These are phyloP conservation scores for Latrodectus hesperus DNA, from an alignment of 2,888 invertebrate genomes.

Conservation along the genomic window DNA sequence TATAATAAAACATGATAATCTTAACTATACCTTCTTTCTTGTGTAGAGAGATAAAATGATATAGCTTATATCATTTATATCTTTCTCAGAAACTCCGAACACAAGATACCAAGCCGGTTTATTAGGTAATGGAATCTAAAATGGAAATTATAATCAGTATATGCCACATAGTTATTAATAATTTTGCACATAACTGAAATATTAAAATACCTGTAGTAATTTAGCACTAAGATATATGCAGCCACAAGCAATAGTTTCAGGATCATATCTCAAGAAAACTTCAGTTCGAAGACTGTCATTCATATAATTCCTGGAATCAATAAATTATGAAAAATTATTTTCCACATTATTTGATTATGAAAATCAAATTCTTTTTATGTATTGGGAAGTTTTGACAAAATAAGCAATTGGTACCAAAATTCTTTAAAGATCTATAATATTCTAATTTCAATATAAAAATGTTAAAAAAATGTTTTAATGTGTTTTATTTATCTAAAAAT, in stretches of 20 bases:
- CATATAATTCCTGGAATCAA: conserved; percentile 90
- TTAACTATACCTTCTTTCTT: conserved; percentile 82
- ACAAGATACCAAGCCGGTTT: conserved; percentile 92
- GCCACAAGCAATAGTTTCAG: conserved; percentile 99
- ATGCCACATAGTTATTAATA: too few species aligned
- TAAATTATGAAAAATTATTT: conserved; percentile 61
- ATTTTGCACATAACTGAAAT: too few species aligned
- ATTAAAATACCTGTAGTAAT: conserved; percentile 81
- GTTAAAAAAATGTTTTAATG: too few species aligned
- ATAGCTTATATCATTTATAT: conserved; percentile 88
- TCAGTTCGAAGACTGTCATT: conserved; percentile 98
- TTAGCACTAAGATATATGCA: conserved; percentile 97
- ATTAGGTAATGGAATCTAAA: conserved; percentile 83
- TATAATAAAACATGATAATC: too few species aligned
- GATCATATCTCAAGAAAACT: conserved; percentile 95
- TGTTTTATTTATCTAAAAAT: too few species aligned
- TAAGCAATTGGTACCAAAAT: too few species aligned
- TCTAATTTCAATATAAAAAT: too few species aligned
- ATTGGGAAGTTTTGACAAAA: too few species aligned
- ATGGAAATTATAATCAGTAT: background rate
- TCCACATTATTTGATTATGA: too few species aligned
- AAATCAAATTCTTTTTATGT: too few species aligned
- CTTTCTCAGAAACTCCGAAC: conserved; percentile 88
- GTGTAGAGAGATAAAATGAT: conserved; percentile 89
- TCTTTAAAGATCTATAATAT: too few species aligned